These are phyloP conservation scores for Caranx ignobilis DNA, from an alignment of 2,113 vertebrate species.

Conservation along the genomic window DNA sequence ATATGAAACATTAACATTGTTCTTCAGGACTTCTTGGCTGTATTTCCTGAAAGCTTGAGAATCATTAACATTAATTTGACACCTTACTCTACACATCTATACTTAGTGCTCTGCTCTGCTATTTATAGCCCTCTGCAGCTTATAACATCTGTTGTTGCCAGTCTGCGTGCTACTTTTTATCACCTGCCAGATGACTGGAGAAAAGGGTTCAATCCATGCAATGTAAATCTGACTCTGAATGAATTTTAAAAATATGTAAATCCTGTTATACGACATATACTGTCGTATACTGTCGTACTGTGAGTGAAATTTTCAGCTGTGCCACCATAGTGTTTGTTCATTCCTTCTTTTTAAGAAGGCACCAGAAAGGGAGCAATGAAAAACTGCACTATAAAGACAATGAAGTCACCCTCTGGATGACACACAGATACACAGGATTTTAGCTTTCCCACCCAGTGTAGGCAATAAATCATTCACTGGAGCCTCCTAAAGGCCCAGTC, in stretches of 20 bases:
- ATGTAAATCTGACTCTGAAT: not conserved
- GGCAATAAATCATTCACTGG: not conserved
- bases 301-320: constrained; percentile 9
- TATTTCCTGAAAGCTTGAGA: not conserved
- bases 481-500: not conserved
- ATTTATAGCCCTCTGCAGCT: constrained; percentile 38
- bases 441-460: not conserved
- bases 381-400: not conserved
- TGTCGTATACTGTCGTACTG: not conserved
- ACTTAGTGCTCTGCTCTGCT: constrained; percentile 29
- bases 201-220: not conserved
- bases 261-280: not conserved
- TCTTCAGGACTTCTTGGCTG: no score
- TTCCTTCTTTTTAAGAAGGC: not conserved
- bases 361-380: not conserved
- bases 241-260: not conserved
- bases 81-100: constrained; percentile 12
- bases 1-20: not conserved
- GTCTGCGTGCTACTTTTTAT: constrained; percentile 17
- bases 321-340: not conserved
- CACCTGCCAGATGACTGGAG: constrained; percentile 17
- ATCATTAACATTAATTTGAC: constrained; percentile 2
- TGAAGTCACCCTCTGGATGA: constrained; percentile 16
- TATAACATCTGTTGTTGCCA: constrained; percentile 1
- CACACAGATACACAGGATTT: not conserved